Evolutionary conservation across 1,140 invertebrate species (phyloP), one percentile per base, ranked within the genome.

Genomic region (Colletes gigas): DNA sequence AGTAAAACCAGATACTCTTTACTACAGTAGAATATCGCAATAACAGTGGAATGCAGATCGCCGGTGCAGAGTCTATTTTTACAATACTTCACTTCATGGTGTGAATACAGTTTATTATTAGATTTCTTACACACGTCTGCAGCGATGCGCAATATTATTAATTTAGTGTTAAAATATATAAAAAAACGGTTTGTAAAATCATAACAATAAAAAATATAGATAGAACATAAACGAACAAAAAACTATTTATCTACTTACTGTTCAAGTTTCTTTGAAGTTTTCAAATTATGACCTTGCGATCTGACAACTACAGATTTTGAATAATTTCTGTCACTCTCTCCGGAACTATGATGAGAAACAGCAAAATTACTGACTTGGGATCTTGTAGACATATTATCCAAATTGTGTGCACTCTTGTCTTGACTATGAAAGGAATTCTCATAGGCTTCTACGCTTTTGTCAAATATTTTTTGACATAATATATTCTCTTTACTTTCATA

Each of bases 101-200:
- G 80, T 84, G 88, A 89, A 91, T 90, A 87, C 81, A 85, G 84
- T 89, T 84, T 93, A 92, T 92, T 91, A 90, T 90, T 92, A 92
- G 92, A 89, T 55, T 74, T 79, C 76, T 82, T 65, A 82, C 76
- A 86, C 15, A 47, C 70, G 30, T 54, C 54, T 82, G 44, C 44
- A 70, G 55, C 41, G 59, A 82, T 70, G 83, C 75, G 73, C 57
- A 47, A 72, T 82, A 47, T 86, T 81, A 77, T 78, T 71, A 74
- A 82, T 55, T 57, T 54, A 74, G 8, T n/a, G 12, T 62, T 21
- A 44, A 63, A 59, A 62, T 10, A 57, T 78, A 62, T 66, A 7
- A 41, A 50, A 71, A 78, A 71, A 9, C 4, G 4, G 15, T 19
- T 54, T 14, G 4, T 9, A 50, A 57, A 63, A 74, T 70, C 52